Base-by-base conservation (phyloP, 2,113 vertebrate species). In the Bufo bufo region DNA sequence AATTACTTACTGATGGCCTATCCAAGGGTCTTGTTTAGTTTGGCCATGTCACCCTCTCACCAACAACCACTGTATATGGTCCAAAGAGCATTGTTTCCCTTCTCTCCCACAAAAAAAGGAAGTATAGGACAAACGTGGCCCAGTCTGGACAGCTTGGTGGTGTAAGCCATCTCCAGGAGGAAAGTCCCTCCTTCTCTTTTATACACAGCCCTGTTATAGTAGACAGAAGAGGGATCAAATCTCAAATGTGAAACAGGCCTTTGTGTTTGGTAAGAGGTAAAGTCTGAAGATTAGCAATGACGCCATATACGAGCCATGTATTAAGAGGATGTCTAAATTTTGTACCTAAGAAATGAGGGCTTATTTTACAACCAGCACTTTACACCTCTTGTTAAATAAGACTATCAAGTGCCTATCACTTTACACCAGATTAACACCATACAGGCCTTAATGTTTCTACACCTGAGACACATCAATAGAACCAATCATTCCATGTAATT, bases 351-450 rank as follows among this genome's bases (percentile, higher is more conserved):
- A 65, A 65, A 80, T n/a, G 3, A 47, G 4, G 43, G 43, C 3
- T 47, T 47, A 13, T 23, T 52, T 83, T 52, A 69, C 61, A 69
- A 50, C 19, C 63, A 54, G 45, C 81, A 82, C 79, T 47, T 82
- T 82, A 50, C 65, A 61, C 58, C 47, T 54, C 63, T 84, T 50
- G 63, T 83, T 66, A 54, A 84, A 84, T 84, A 83, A 82, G 54
- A 45, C 80, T 50, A 61, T 78, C 17, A 52, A 56, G 78, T 81
- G 56, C 58, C 59, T 82, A 82, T 71, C 47, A 84, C 66, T 84
- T 84, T 71, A 84, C 82, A 84, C 13, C 65, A 69, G 56, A 81
- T 81, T 81, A 81, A 61, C 56, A 81, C 58, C 79, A 58, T 69
- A 33, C 71, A 71, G 71, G 47, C 20, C 47, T 6, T 49, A 69